Evolutionary conservation across 2,888 invertebrate species (phyloP), one percentile per base, ranked within the genome.

Genomic region (Cephus pygmeus): DNA sequence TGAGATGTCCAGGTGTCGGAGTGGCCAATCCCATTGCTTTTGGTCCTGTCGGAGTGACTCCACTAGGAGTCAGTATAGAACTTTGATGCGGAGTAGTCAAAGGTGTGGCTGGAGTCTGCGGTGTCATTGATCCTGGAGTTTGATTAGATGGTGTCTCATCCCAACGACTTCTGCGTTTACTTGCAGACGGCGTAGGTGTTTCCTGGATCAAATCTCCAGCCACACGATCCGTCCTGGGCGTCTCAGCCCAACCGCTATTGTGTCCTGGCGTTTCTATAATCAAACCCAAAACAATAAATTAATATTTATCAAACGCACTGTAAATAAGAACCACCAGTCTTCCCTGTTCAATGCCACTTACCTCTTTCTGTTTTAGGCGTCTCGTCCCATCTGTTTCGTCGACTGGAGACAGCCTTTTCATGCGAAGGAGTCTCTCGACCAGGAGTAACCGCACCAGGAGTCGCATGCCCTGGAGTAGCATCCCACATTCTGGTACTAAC

Each of bases 21-120:
- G 99, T 99, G 3, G 98, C 98, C 96, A 99, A 96, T 0, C 96
- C 98, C 99, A 99, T 99, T 1, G 99, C 99, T 91, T 98, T 98
- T 3, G 96, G 94, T 69, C 98, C 98, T 31, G 97, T 95, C 0
- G 98, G 97, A 9, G 98, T 97, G 11, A 91, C 91, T 35, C 92
- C 92, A 75, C 92, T 92, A 1, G 94, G 94, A 11, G 94, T 93
- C 79, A 94, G 92, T 75, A 93, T 93, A 0, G 97, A 96, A 35
- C 96, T 95, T 88, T 95, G 94, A 80, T 94, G 94, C 0, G 96
- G 96, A 23, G 96, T 95, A 83, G 95, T 93, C 1, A 95, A 93
- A 0, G 96, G 96, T 12, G 96, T 95, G 79, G 96, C 94, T 56
- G 97, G 97, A 15, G 97, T 97, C 87, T 97, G 94, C 1, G 94